Evolutionary conservation across 2,888 invertebrate species (phyloP), one percentile per base, ranked within the genome.

Genomic region (Rugalucina vietnamica): DNA sequence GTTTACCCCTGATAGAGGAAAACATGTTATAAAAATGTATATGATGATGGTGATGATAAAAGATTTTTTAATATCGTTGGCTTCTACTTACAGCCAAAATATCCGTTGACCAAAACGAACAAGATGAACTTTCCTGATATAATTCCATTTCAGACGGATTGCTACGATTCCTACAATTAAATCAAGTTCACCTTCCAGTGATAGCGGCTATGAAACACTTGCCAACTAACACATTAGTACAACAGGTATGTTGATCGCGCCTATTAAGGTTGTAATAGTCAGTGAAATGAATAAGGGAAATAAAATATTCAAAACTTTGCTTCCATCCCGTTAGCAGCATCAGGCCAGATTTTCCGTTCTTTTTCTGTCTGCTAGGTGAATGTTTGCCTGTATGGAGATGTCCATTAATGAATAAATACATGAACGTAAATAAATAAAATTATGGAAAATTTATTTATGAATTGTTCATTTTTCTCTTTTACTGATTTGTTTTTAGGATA

Each of bases 161-260:
- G 5, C 29, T 39, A 27, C 43, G 49, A 14, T 72, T 43, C 24
- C 24, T 72, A 5, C n/a, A 72, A 29, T 39, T 18, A 5, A 72
- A 43, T 18, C 72, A 72, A 43, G 43, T 34, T 18, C 72, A 72
- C 14, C 72, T 72, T 2, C 72, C 72, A 18, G 37, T 72, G 21
- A 43, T 72, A 24, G 72, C 43, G 14, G 72, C 49, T 1, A 72
- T 72, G 72, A 72, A 72, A 49, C 72, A 72, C 37, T 10, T 8
- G 89, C 88, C 92, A 92, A 93, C 34, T 91, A 60, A 74, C 91
- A 90, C n/a, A 93, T 85, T 32, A 92, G 82, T 29, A 87, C 90
- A 29, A 91, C 92, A 18, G 93, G 86, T 75, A 91, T 81, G 14
- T 54, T 72, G 50, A 14, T 49, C 14, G 14, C 50, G 18, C 50